Percentiles rank a stretch among this genome's conserved stretches.
phyloP scores from a whole-genome alignment of 2,797 vertebrate genomes.

The Ctenopoma kingsleyae region DNA sequence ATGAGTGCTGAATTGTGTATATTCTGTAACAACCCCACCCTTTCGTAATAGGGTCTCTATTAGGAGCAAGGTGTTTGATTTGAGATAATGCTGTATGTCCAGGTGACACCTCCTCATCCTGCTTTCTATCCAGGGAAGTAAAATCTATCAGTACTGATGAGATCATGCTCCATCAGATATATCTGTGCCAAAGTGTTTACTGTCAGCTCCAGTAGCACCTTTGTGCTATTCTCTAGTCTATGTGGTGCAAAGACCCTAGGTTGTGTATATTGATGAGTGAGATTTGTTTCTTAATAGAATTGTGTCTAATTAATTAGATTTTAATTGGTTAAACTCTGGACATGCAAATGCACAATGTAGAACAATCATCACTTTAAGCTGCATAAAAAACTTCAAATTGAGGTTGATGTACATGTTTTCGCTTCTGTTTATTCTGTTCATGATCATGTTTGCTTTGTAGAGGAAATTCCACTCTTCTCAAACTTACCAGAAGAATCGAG shows the following conservation, averaged over 20 bases:
- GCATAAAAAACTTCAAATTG: constrained; percentile 64
- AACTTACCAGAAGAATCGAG: constrained; percentile 26
- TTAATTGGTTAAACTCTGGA: constrained; percentile 87
- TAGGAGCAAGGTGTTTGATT: constrained; percentile 3
- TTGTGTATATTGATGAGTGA: constrained; percentile 87
- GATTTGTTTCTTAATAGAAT: constrained; percentile 90
- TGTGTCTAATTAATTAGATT: constrained; percentile 91
- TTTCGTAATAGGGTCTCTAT: constrained; percentile 13
- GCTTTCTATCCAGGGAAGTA: constrained; percentile 67
- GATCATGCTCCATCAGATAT: constrained; percentile 72
- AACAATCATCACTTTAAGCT: constrained; percentile 78
- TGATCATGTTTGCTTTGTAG: constrained; percentile 35
- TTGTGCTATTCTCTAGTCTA: constrained; percentile 76
- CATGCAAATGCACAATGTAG: constrained; percentile 84
- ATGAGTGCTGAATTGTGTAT: background rate
- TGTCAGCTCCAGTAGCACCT: constrained; percentile 67
- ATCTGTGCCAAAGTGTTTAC: constrained; percentile 70
- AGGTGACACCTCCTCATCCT: constrained; percentile 42
- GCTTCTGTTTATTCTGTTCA: constrained; percentile 50
- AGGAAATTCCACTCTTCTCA: constrained; percentile 10
- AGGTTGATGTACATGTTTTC: constrained; percentile 58
- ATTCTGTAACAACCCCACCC: background rate
- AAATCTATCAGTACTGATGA: constrained; percentile 80
- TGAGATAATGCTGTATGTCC: constrained; percentile 49
- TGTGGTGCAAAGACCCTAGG: constrained; percentile 75